Evolutionary conservation across 2,888 invertebrate genomes (phyloP), one percentile per base, ranked within the genome.

Genomic region (Eupeodes latifasciatus): DNA sequence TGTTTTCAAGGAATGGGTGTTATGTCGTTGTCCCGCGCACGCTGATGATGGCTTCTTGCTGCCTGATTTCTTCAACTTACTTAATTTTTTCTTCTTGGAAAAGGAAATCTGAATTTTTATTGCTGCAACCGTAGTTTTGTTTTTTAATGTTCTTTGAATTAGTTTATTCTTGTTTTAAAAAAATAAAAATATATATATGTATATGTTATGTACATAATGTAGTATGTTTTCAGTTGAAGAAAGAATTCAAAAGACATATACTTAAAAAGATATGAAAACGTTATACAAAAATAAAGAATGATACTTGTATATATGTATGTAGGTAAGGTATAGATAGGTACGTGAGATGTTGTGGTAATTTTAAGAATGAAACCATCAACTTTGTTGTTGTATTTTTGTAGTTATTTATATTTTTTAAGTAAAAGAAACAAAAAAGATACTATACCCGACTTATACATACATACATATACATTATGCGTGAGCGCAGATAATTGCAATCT

Each of bases 401-500:
- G 40, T 57, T 49, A 36, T 55, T 19, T 12, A 44, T 44, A n/a
- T 36, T 55, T 19, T 19, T 55, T 55, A 16, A 53, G 27, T 19
- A 47, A 47, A n/a, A 51, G 11, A 27, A 61, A 61, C 10, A 44
- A 44, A 62, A 62, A 27, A 36, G 57, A 40, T 51, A 72, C 40
- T 40, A 27, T 27, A 27, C 27, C 2, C 27, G 2, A 27, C 27
- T 27, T 27, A 27, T 27, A 27, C 2, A 27, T 27, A 27, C 40
- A 9, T 40, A 7, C 40, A 40, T 40, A 40, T 40, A 40, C 49
- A 78, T 55, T 77, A 82, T 80, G 79, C 82, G 75, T 80, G 83
- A 53, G 61, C 55, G 61, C 55, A 83, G 76, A 83, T 87, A 87
- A 83, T 87, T 87, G 87, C 87, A 83, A 87, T 87, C 64, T 76